phyloP scores from a whole-genome alignment of 2,113 vertebrate genomes.

The Ia io region DNA sequence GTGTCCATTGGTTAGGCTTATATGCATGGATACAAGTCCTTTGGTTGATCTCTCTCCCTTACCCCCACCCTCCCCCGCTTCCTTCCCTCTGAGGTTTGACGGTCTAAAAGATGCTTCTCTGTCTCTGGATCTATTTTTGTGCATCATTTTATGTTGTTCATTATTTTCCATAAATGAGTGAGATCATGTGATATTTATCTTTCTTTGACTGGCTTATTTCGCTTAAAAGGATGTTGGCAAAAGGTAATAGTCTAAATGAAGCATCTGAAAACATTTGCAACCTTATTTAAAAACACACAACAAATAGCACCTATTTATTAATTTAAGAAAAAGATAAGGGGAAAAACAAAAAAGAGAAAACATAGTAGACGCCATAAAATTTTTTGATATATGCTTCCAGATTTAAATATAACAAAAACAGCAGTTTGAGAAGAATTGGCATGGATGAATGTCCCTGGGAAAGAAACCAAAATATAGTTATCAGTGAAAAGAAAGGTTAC shows the following conservation, averaged over 20 bases:
- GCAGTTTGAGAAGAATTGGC: neutral
- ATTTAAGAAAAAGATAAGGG: neutral
- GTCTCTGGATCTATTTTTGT: no score
- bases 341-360: neutral
- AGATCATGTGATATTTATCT: no score
- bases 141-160: no score
- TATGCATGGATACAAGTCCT: no score
- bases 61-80: no score
- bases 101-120: no score
- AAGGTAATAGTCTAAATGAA: neutral
- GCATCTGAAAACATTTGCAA: neutral
- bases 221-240: neutral
- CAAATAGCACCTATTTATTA: neutral
- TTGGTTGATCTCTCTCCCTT: no score
- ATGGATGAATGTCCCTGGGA: neutral
- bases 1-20: no score
- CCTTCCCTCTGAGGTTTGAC: no score
- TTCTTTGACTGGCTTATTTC: no score
- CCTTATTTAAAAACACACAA: neutral
- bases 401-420: slow-evolving; percentile 19
- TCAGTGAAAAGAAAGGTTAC: neutral
- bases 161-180: no score
- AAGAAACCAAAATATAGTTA: neutral
- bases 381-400: neutral
- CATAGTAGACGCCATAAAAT: neutral